Conservation (phyloP, 2,797 vertebrate species). For the Melanotaenia parkinsoni region DNA sequence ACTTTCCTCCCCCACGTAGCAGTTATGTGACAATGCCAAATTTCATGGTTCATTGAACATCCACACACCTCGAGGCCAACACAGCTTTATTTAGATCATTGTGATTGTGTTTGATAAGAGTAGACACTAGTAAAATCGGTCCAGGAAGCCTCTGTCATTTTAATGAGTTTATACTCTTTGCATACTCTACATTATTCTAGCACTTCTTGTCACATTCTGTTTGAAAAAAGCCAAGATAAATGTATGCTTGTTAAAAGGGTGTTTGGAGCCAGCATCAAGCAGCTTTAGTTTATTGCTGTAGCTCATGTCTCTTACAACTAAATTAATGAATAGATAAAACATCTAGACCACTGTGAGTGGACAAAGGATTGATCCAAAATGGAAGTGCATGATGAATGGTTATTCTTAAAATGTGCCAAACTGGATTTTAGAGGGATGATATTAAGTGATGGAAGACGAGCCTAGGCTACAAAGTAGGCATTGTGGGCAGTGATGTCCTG, state of each 20-base stretch:
- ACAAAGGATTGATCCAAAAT: not conserved
- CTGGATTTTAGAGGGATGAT: not conserved
- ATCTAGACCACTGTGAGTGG: not conserved
- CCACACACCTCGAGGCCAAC: conserved; percentile 60
- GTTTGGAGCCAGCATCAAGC: not conserved
- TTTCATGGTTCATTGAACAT: conserved; percentile 68
- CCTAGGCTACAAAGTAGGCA: not conserved
- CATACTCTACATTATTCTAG: not conserved
- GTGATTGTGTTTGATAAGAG: conserved; percentile 53
- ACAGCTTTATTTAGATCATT: conserved; percentile 74
- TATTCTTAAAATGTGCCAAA: not conserved
- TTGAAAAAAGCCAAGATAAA: not conserved
- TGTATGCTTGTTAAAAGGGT: not conserved
- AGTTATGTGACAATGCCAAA: conserved; percentile 72
- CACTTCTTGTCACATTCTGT: not conserved
- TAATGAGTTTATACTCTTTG: not conserved
- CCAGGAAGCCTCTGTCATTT: not conserved
- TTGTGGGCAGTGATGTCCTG: not conserved
- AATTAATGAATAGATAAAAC: not conserved
- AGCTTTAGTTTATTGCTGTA: not conserved
- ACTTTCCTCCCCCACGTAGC: conserved; percentile 61
- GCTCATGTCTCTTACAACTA: not conserved
- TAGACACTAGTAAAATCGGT: conserved; percentile 28
- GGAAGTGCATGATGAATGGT: not conserved
- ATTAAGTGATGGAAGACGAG: not conserved